Conservation (phyloP, 92 coral and sea anemone species). For the Scolanthus callimorphus region DNA sequence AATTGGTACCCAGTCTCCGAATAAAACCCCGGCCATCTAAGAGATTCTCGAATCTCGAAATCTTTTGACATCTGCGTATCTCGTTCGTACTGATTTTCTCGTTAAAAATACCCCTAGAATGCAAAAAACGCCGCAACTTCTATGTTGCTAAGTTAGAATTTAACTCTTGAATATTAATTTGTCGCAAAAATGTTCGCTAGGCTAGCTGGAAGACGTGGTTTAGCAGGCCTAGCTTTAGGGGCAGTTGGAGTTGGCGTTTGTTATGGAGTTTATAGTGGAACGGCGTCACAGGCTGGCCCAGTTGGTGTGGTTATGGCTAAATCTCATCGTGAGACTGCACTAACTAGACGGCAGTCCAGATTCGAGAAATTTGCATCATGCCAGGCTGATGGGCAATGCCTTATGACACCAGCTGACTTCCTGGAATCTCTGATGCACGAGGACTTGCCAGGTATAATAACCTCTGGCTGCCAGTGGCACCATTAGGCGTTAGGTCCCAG, state of each 20-base stretch:
- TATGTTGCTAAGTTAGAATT: too few species aligned
- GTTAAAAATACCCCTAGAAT: not conserved
- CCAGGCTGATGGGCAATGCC: slow-evolving; percentile 66
- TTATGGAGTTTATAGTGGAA: slow-evolving; percentile 39
- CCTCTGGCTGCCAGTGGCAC: too few species aligned
- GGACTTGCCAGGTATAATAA: slow-evolving; percentile 56
- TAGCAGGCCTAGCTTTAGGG: slow-evolving; percentile 54
- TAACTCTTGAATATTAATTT: not conserved
- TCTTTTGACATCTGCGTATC: too few species aligned
- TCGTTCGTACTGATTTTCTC: too few species aligned
- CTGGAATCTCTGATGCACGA: slow-evolving; percentile 80
- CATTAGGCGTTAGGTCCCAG: too few species aligned
- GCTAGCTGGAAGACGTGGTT: slow-evolving; percentile 43
- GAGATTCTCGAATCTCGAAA: slow-evolving; percentile 18
- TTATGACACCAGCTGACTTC: slow-evolving; percentile 97
- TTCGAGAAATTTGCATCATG: slow-evolving; percentile 94
- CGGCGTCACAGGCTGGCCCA: not conserved
- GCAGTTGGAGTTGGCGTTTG: slow-evolving; percentile 45
- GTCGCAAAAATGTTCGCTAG: slow-evolving; percentile 56
- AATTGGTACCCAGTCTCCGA: slow-evolving; percentile 34
- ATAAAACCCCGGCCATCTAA: slow-evolving; percentile 8
- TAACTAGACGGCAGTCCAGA: slow-evolving; percentile 70
- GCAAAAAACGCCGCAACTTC: too few species aligned
- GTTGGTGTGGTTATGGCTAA: slow-evolving; percentile 6
- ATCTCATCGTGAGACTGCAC: slow-evolving; percentile 24